Evolutionary conservation across 2,888 invertebrate genomes (phyloP), one percentile per base, ranked within the genome.

Genomic region (Ichneumon xanthorius): DNA sequence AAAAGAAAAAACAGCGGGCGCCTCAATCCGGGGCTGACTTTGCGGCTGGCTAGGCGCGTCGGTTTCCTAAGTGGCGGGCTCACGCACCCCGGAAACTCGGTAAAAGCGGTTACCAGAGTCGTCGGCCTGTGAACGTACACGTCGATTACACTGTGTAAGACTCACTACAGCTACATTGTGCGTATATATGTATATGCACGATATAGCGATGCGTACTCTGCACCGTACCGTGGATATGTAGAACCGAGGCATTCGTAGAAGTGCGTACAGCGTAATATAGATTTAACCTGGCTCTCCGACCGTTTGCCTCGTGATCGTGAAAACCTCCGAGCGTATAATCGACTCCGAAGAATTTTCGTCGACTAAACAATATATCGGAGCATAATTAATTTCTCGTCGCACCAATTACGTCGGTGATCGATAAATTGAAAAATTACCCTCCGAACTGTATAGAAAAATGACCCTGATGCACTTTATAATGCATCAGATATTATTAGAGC

Each of bases 21-120:
- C 77, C 45, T 77, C 83, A 87, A 87, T 88, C 84, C 83, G 80
- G 86, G 85, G 86, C 85, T 82, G 80, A 80, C 82, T 88, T 86
- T 86, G 86, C 86, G 86, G 88, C 86, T 80, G 82, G 83, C 84
- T 84, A 86, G 80, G 87, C 82, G 86, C 87, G 86, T 79, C 84
- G 85, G 82, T 86, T 83, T 88, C 86, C 86, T 88, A 88, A 88
- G 88, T 88, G 87, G 87, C 87, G 84, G 85, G 80, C 87, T 84
- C 87, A 88, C 88, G 88, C 88, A 88, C 88, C 87, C 87, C 89
- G 87, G 87, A 88, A 88, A 88, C 87, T 80, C 82, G 84, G 87
- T 86, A 88, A 88, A 88, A 86, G 87, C 87, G 86, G 87, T 88
- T 88, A 88, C 87, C 85, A 86, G 88, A 88, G 80, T 89, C 89